Evolutionary conservation across 2,113 vertebrate species (phyloP).

Genomic region (Semnornis frantzii): DNA sequence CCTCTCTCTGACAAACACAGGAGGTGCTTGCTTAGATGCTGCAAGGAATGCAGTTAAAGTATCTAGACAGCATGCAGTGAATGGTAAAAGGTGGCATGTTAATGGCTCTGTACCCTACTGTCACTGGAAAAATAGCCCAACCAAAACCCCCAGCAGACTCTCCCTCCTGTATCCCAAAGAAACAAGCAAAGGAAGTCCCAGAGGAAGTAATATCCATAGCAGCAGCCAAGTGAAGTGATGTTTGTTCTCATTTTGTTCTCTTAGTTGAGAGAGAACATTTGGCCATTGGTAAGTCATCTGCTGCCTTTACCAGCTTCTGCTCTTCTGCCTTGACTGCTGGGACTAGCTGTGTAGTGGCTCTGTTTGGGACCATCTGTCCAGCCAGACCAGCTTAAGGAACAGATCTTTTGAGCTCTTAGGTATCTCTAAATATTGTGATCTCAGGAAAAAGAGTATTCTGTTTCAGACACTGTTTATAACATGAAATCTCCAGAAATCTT

Average conservation of each 20-base stretch:
- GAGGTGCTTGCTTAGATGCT: neutral
- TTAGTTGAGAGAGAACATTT: neutral
- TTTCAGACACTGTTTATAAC: neutral
- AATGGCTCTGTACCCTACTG: constrained; percentile 34
- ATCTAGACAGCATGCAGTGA: constrained; percentile 13
- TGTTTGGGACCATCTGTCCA: neutral
- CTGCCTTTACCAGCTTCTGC: neutral
- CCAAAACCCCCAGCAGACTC: neutral
- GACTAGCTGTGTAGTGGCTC: neutral
- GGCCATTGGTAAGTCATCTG: too few species aligned
- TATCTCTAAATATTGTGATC: neutral
- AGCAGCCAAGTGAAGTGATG: neutral
- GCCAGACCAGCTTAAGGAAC: neutral
- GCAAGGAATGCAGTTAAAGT: constrained; percentile 37
- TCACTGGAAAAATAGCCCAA: neutral
- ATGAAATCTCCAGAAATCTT: neutral
- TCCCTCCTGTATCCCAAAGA: neutral
- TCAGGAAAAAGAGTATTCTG: neutral
- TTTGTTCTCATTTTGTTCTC: neutral
- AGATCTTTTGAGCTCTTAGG: neutral
- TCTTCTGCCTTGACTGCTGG: neutral
- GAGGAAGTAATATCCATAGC: neutral
- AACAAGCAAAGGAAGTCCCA: neutral
- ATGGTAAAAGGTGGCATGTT: constrained; percentile 34
- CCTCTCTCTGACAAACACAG: constrained; percentile 12